Percentiles rank a stretch among this genome's conserved stretches.
Evolutionary conservation across 2,797 vertebrate genomes (phyloP).

Genomic region (Fistularia commersonii): DNA sequence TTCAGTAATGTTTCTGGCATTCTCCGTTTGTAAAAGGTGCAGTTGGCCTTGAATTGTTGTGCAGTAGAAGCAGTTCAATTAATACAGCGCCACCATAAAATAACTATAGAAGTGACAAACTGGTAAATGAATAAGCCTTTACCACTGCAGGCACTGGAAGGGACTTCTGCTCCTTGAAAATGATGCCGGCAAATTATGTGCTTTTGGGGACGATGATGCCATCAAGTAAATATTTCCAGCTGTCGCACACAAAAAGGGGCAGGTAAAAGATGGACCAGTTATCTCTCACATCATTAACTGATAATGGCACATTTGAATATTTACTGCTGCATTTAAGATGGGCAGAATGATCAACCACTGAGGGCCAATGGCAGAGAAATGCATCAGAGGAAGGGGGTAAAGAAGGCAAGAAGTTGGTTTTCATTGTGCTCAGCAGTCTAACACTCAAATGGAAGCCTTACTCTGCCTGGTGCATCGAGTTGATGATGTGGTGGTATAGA

Average conservation of each 20-base stretch:
- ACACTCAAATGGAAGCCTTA: constrained; percentile 16
- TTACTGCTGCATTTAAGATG: constrained; percentile 58
- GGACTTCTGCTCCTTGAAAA: constrained; percentile 48
- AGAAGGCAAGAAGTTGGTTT: constrained; percentile 5
- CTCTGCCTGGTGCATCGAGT: constrained; percentile 29
- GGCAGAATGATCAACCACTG: constrained; percentile 60
- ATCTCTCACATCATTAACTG: constrained; percentile 59
- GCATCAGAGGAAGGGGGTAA: constrained; percentile 25
- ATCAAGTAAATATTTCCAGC: constrained; percentile 62
- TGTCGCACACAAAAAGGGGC: constrained; percentile 61
- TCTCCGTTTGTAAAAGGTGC: constrained; percentile 65
- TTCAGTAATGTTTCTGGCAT: constrained; percentile 52
- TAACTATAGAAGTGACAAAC: constrained; percentile 74
- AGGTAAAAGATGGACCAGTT: constrained; percentile 62
- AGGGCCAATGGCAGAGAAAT: constrained; percentile 52
- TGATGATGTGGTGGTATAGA: constrained; percentile 35
- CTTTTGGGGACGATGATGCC: constrained; percentile 64
- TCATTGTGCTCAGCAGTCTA: constrained; percentile 17
- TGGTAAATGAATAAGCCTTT: constrained; percentile 67
- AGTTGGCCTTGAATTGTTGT: constrained; percentile 70
- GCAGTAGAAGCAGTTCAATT: constrained; percentile 72
- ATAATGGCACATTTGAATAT: constrained; percentile 77
- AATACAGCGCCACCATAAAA: constrained; percentile 72
- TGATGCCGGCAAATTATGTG: constrained; percentile 57
- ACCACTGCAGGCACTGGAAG: constrained; percentile 37